phyloP scores from a whole-genome alignment of 2,797 vertebrate genomes.

The Manis javanica region DNA sequence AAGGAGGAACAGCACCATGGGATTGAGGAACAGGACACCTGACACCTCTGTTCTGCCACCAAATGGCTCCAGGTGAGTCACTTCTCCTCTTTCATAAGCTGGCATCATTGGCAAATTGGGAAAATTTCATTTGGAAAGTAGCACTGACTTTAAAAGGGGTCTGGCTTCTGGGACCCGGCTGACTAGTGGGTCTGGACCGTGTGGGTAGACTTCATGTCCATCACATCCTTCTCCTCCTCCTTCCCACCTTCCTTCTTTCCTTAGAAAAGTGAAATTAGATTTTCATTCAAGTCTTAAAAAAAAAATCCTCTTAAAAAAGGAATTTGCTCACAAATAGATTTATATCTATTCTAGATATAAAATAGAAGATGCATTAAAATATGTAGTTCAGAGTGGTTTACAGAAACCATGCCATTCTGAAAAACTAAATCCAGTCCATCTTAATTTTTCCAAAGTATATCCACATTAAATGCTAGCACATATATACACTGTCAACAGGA shows the following conservation, averaged over 20 bases:
- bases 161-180: not conserved
- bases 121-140: not conserved
- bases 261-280: conserved; percentile 61
- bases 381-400: conserved; percentile 55
- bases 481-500: conserved; percentile 49
- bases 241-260: not conserved
- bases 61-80: not conserved
- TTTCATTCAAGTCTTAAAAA: conserved; percentile 63
- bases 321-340: conserved; percentile 57
- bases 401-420: conserved; percentile 32
- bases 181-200: not conserved
- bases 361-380: conserved; percentile 65
- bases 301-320: not conserved
- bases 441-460: conserved; percentile 66
- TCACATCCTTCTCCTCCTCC: not conserved
- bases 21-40: not conserved
- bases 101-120: not conserved
- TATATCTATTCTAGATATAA: conserved; percentile 62
- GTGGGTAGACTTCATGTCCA: rapidly evolving
- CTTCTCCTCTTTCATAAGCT: not conserved
- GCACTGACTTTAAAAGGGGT: not conserved
- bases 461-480: conserved; percentile 56
- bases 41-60: not conserved
- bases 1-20: not conserved
- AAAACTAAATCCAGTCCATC: conserved; percentile 73